phyloP scores from a whole-genome alignment of 2,797 vertebrate species.

The Myoxocephalus aenaeus region DNA sequence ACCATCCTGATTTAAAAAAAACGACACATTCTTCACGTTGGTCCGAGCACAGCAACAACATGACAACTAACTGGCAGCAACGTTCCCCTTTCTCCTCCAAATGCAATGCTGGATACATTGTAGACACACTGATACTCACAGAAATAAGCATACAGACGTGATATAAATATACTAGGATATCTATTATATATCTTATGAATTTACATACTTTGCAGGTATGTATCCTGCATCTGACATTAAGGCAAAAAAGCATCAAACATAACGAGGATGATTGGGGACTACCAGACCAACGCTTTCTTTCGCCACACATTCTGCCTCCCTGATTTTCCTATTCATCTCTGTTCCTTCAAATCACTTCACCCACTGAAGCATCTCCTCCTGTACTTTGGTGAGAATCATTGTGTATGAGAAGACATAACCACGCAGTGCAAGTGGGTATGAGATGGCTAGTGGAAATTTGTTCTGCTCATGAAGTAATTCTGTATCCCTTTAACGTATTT shows the following conservation, averaged over 20 bases:
- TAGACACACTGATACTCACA: slow-evolving; percentile 77
- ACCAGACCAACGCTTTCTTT: slow-evolving; percentile 63
- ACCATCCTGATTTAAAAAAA: slow-evolving; percentile 65
- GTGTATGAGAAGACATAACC: slow-evolving; percentile 69
- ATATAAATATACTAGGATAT: slow-evolving; percentile 83
- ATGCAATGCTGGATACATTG: slow-evolving; percentile 75
- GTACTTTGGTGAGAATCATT: slow-evolving; percentile 82
- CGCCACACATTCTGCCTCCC: slow-evolving; percentile 72
- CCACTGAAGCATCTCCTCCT: slow-evolving; percentile 60
- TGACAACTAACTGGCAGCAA: slow-evolving; percentile 66
- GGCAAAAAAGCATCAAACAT: slow-evolving; percentile 86
- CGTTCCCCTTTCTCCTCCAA: slow-evolving; percentile 55
- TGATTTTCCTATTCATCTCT: slow-evolving; percentile 61
- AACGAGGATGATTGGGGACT: slow-evolving; percentile 79
- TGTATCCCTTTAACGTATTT: slow-evolving; percentile 65
- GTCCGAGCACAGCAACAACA: slow-evolving; percentile 70
- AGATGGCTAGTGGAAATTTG: slow-evolving; percentile 66
- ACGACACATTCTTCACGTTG: slow-evolving; percentile 80
- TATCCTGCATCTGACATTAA: slow-evolving; percentile 85
- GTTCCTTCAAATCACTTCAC: slow-evolving; percentile 55
- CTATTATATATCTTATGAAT: slow-evolving; percentile 80
- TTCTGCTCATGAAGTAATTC: slow-evolving; percentile 72
- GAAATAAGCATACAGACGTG: slow-evolving; percentile 79
- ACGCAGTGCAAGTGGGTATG: slow-evolving; percentile 66
- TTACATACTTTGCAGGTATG: slow-evolving; percentile 80